A percentile compares a stretch with the other conserved stretches of the same genome.
Evolutionary conservation across 2,888 invertebrate genomes (phyloP).

Genomic region (Glyphotaelius pellucidus): DNA sequence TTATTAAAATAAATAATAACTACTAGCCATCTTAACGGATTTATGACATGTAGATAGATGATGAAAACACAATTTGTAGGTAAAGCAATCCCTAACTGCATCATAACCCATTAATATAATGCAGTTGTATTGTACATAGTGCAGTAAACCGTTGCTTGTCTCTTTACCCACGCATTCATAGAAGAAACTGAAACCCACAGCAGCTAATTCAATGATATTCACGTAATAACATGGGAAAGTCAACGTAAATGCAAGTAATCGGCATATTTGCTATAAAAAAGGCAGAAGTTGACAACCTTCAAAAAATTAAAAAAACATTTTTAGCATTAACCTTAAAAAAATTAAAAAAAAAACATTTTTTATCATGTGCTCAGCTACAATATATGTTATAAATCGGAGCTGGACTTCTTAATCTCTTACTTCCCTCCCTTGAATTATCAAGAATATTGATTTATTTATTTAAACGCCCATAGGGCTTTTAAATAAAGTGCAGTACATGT

Average conservation of each 20-base stretch:
- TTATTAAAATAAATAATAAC: background rate
- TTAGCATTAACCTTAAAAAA: constrained; percentile 4
- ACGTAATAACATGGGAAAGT: constrained; percentile 60
- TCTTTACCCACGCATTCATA: constrained; percentile 42
- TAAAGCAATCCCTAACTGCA: background rate
- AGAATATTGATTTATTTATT: no score
- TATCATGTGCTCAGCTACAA: background rate
- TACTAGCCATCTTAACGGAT: background rate
- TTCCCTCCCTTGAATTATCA: no score
- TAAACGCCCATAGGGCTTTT: no score
- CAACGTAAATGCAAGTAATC: constrained; percentile 47
- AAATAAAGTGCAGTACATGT: no score
- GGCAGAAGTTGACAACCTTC: constrained; percentile 4
- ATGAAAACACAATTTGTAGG: background rate
- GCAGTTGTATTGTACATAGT: background rate
- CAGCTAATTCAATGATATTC: constrained; percentile 59
- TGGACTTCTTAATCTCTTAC: no score
- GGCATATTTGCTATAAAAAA: constrained; percentile 41
- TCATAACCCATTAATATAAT: background rate
- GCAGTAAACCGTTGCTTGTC: background rate
- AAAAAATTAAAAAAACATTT: background rate
- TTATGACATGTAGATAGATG: background rate
- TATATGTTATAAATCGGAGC: background rate
- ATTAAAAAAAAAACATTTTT: no score
- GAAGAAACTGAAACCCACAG: constrained; percentile 59